These are phyloP conservation scores for Turnix velox DNA, from an alignment of 2,113 vertebrate genomes.

Conservation along the genomic window DNA sequence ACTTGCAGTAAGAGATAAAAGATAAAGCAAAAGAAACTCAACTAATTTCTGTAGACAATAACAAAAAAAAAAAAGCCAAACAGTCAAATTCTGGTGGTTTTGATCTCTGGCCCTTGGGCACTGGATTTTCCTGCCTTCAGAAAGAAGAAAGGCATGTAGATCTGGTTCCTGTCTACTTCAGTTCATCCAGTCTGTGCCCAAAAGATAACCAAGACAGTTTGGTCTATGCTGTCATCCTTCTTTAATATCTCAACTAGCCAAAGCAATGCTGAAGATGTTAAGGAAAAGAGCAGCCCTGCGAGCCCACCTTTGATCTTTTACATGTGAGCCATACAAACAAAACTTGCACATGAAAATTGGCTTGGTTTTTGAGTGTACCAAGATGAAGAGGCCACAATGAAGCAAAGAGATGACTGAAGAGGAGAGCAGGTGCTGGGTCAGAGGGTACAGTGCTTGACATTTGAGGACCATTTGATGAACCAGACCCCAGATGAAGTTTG, in stretches of 20 bases:
- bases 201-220: not conserved
- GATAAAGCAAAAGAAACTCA: not conserved
- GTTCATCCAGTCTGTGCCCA: not conserved
- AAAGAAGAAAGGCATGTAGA: not conserved
- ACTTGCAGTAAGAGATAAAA: not conserved
- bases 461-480: not conserved
- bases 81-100: not conserved
- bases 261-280: not conserved
- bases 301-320: constrained; percentile 32
- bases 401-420: not conserved
- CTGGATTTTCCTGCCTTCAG: not conserved
- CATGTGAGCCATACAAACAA: not conserved
- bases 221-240: not conserved
- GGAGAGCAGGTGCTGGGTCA: not conserved
- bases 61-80: not conserved
- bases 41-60: not conserved
- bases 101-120: not conserved
- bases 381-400: not conserved
- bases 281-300: not conserved
- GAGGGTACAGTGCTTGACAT: not conserved
- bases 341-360: not conserved
- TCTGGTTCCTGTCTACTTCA: constrained; percentile 32
- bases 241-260: not conserved
- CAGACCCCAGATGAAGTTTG: not conserved
- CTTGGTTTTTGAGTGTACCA: not conserved